Evolutionary conservation across 2,797 vertebrate species (phyloP).

Genomic region (Natrix natrix): DNA sequence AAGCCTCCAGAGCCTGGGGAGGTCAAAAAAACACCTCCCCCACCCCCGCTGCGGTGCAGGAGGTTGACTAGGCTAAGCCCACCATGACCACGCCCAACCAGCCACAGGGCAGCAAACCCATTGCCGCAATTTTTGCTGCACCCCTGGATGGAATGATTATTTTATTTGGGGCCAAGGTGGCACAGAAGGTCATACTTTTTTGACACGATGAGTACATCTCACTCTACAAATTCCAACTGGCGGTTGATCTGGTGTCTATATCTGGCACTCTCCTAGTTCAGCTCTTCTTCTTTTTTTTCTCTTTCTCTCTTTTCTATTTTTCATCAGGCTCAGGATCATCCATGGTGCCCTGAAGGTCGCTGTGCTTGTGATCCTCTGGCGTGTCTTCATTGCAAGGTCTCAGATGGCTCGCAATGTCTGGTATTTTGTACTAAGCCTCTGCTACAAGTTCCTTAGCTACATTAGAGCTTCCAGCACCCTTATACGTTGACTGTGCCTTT

Average conservation of each 20-base stretch:
- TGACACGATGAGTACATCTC: not conserved
- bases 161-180: not conserved
- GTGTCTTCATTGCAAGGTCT: conserved; percentile 91
- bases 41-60: too few species aligned
- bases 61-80: too few species aligned
- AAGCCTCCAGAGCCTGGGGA: too few species aligned
- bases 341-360: conserved; percentile 90
- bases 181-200: not conserved
- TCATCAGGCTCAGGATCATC: conserved; percentile 87
- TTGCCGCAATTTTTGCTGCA: too few species aligned
- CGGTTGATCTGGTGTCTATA: not conserved
- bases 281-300: conserved; percentile 31
- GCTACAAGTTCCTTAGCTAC: conserved; percentile 95
- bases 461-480: conserved; percentile 89
- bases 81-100: too few species aligned
- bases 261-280: not conserved
- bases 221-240: not conserved
- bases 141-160: not conserved
- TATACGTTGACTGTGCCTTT: conserved; percentile 65
- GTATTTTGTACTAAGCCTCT: conserved; percentile 95
- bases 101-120: too few species aligned
- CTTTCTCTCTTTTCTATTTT: conserved; percentile 11
- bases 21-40: too few species aligned
- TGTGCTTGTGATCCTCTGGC: conserved; percentile 89
- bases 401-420: conserved; percentile 95